Base-by-base conservation (phyloP, 2,113 vertebrate genomes). In the Chloropsis hardwickii region DNA sequence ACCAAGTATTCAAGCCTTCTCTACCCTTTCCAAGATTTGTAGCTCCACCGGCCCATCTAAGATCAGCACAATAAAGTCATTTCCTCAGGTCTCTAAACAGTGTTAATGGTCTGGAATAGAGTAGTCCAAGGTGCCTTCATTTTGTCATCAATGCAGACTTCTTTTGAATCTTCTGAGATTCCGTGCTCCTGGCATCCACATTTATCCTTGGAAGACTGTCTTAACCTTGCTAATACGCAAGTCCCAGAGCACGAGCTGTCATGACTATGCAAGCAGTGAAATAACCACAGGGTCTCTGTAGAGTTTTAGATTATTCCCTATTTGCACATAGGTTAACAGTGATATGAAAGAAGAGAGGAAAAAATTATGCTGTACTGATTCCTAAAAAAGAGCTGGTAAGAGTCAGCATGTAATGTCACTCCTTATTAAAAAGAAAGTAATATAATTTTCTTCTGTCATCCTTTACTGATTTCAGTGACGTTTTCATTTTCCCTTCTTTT, bases 211-310 rank as follows among this genome's bases (percentile, higher is more conserved):
- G 57, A 89, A 86, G 42, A 25, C 76, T 85, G 88, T 83, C 82
- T 97, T 94, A 92, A 96, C 88, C 92, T 94, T 96, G 86, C 39
- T 93, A 96, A 93, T 90, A 80, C 33, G 0, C 53, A 61, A 40
- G 78, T 97, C 94, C 94, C 95, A 96, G 37, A 92, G 69, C 90
- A 95, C 60, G 7, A 80, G 71, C 95, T 96, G 96, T 96, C 94
- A 95, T 47, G 70, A 83, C 90, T 95, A 77, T 88, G 94, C 85
- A 97, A 94, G 94, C 71, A 90, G 50, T 92, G 85, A 93, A 96
- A 95, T 88, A 95, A 93, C 94, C 81, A 88, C 54, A 50, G 22
- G 40, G 79, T 93, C 95, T 90, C 92, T 92, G 81, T 44, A 93
- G 94, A 92, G 14, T 88, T 93, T 94, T 53, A 73, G 88, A 95